Percentiles rank a stretch among this genome's conserved stretches.
These are phyloP conservation scores for Hyperopisus bebe DNA, from an alignment of 2,113 vertebrate genomes.

Conservation along the genomic window DNA sequence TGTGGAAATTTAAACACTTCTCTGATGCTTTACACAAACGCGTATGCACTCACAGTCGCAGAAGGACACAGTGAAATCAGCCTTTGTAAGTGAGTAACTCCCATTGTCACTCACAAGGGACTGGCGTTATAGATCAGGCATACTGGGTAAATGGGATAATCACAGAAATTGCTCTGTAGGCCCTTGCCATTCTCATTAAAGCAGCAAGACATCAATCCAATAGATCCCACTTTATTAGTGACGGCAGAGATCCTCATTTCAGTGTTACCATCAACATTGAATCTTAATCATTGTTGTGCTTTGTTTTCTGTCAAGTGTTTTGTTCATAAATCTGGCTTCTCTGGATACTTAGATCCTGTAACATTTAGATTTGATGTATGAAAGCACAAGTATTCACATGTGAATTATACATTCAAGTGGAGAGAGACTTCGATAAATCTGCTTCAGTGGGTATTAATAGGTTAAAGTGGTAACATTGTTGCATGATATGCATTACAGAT, in stretches of 20 bases:
- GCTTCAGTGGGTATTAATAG: background rate
- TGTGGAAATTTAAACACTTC: constrained; percentile 59
- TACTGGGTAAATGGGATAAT: background rate
- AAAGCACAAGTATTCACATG: background rate
- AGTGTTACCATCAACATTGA: background rate
- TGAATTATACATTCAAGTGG: background rate
- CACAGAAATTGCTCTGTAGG: background rate
- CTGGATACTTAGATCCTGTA: background rate
- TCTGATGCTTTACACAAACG: constrained; percentile 33
- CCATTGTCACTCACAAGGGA: background rate
- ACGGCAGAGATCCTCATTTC: background rate
- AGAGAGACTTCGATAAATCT: background rate
- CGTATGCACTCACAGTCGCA: background rate
- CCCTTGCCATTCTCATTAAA: background rate
- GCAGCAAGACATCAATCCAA: background rate
- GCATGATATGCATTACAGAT: background rate
- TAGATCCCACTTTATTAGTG: background rate
- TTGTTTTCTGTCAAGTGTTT: background rate
- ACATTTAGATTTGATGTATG: background rate
- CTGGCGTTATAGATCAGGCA: background rate
- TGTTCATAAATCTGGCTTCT: background rate
- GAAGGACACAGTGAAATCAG: background rate
- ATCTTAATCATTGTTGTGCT: background rate
- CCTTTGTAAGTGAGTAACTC: background rate
- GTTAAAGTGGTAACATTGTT: background rate